phyloP scores from a whole-genome alignment of 2,113 vertebrate genomes.

The Circaetus gallicus region DNA sequence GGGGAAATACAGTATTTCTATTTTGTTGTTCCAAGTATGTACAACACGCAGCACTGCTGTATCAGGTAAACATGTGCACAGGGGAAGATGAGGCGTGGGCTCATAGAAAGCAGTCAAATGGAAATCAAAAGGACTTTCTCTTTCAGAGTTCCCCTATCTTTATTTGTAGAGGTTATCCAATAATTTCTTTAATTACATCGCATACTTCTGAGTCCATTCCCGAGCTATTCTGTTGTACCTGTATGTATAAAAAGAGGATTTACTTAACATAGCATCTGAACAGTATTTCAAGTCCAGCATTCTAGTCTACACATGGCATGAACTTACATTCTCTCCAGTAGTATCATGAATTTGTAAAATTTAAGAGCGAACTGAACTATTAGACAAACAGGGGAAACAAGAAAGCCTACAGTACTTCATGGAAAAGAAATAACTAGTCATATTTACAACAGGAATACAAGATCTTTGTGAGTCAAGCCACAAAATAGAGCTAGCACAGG shows the following conservation, averaged over 20 bases:
- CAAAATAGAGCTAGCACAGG: neutral
- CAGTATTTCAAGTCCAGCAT: neutral
- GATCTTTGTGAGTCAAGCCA: neutral
- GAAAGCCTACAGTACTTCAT: neutral
- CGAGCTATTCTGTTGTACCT: constrained; percentile 99
- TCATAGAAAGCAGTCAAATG: constrained; percentile 99
- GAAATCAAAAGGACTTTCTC: constrained; percentile 97
- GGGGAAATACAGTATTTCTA: constrained; percentile 83
- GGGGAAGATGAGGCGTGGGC: constrained; percentile 87
- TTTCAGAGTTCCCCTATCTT: constrained; percentile 96
- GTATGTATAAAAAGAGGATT: constrained; percentile 69
- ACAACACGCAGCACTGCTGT: constrained; percentile 84
- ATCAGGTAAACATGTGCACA: constrained; percentile 83
- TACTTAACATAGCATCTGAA: neutral
- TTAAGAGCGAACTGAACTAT: neutral
- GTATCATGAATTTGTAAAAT: neutral
- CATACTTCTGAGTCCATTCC: constrained; percentile 99
- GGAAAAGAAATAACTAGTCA: neutral
- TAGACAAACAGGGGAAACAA: neutral
- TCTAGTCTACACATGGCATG: neutral
- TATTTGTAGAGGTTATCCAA: constrained; percentile 94
- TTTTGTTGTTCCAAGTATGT: constrained; percentile 85
- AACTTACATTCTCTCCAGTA: neutral
- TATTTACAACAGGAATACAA: neutral
- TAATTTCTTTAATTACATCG: constrained; percentile 97